Base-by-base conservation (phyloP, 2,113 vertebrate species). In the Panthera uncia region DNA sequence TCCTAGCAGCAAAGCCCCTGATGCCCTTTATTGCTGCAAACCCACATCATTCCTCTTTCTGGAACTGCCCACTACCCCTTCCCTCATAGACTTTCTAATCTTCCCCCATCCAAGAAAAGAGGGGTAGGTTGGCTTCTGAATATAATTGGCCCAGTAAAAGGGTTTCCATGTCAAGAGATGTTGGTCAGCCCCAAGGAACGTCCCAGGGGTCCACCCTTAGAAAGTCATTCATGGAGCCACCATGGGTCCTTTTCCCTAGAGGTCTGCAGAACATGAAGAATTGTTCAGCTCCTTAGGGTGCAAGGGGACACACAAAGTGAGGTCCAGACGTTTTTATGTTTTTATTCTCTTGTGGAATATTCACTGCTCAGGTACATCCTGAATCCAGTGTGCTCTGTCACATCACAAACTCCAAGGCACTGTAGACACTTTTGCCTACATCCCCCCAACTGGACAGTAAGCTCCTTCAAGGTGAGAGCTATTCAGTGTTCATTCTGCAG, bases 331-430 rank as follows among this genome's bases (percentile, higher is more conserved):
- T 4, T 25, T 12, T 5, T 7, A 12, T 31, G 27, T 10, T 23
- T 41, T 55, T 31, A 50, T 76, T 65, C 29, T 65, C 41, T 57
- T 74, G 45, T 16, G 74, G 71, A 50, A 65, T 7, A 29, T 14
- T n/a, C 41, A 23, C 15, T 4, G 27, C n/a, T 19, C 1, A 0
- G 4, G 61, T 16, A 27, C 23, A 1, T 2, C 0, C 0, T 23
- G 68, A 52, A 36, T 7, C 78, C 16, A 19, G 5, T 31, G 29
- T 45, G 8, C 0, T 76, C n/a, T 5, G 25, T 41, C 31, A 16
- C 50, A 19, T 48, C 66, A 36, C 6, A 5, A 27, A 50, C 18
- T 33, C 76, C 52, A 18, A 19, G 65, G 63, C 15, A 29, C 52
- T 5, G 1, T 7, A 27, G n/a, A 66, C 57, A 80, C 2, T 45